Conservation (phyloP, 2,797 vertebrate species). For the Acanthornis magna region DNA sequence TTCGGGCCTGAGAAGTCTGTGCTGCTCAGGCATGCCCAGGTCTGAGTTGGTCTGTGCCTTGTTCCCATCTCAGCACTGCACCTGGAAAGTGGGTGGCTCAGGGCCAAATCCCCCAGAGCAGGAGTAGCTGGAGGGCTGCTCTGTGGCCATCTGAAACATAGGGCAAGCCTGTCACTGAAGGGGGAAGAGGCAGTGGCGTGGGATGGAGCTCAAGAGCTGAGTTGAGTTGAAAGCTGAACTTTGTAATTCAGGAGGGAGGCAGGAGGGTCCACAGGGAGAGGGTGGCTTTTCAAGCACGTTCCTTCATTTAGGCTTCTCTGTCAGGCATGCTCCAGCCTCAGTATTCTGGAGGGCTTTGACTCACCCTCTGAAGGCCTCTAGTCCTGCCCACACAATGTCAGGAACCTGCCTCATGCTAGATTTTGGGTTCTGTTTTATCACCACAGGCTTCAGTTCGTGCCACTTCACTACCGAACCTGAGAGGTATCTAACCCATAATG, state of each 20-base stretch:
- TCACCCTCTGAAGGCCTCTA: background rate
- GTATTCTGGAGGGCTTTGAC: background rate
- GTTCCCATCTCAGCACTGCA: background rate
- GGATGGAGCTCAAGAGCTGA: background rate
- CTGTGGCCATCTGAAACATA: background rate
- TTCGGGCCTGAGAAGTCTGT: background rate
- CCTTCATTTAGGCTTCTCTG: background rate
- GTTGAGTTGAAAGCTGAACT: background rate
- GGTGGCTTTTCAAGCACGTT: background rate
- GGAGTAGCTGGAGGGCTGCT: background rate
- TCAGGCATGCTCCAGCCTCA: background rate
- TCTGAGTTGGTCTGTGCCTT: background rate
- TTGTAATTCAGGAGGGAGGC: background rate
- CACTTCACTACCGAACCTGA: background rate
- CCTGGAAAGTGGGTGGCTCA: background rate
- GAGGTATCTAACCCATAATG: background rate
- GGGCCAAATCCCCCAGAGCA: background rate
- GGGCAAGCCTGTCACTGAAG: background rate
- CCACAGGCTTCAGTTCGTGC: background rate
- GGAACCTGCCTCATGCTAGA: background rate
- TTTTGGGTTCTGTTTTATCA: background rate
- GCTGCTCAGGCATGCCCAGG: background rate
- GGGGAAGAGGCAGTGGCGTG: background rate
- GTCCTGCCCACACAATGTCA: background rate
- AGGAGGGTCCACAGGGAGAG: background rate